Evolutionary conservation across 2,113 vertebrate species (phyloP), one percentile per base, ranked within the genome.

Genomic region (Hipposideros armiger): DNA sequence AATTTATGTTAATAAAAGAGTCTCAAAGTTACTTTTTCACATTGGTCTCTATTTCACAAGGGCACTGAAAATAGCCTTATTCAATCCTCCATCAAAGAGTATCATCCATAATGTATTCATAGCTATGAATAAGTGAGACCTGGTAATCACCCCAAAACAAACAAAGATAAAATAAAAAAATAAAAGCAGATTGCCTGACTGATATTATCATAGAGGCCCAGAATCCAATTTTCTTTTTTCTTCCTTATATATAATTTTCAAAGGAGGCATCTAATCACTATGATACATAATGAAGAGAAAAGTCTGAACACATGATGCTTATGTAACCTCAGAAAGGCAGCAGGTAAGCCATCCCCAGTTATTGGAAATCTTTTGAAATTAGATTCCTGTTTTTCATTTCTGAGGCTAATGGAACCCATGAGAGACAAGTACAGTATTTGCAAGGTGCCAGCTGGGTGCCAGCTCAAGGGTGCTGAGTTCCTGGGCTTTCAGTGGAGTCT

Each of bases 401-500:
- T 36, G 15, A 90, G 62, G 26, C 70, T 92, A 97, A 96, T 89
- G 85, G 81, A 90, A 93, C 22, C 28, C 19, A 5, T 4, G 66
- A 87, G 36, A 95, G 69, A 88, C 26, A 94, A 73, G 30, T 54
- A 86, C 17, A 80, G n/a, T 50, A 76, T 95, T 77, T 93, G 20
- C 60, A 82, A 95, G 83, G 50, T 85, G 28, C 36, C 73, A 96
- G 40, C 45, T 24, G 62, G n/a, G 76, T 95, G 56, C 92, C 84
- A 87, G 54, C 54, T 86, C 64, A 50, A 69, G 14, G 7, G 7
- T 20, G 16, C 50, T 36, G 28, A 58, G 67, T 64, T 77, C 56
- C 69, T 90, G 90, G 91, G 70, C 78, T 90, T 93, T 95, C 19
- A 9, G 0, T 45, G 66, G 58, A 87, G 36, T 17, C 82, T 77